Evolutionary conservation across 2,888 invertebrate genomes (phyloP).

Genomic region (Aporophyla lueneburgensis): DNA sequence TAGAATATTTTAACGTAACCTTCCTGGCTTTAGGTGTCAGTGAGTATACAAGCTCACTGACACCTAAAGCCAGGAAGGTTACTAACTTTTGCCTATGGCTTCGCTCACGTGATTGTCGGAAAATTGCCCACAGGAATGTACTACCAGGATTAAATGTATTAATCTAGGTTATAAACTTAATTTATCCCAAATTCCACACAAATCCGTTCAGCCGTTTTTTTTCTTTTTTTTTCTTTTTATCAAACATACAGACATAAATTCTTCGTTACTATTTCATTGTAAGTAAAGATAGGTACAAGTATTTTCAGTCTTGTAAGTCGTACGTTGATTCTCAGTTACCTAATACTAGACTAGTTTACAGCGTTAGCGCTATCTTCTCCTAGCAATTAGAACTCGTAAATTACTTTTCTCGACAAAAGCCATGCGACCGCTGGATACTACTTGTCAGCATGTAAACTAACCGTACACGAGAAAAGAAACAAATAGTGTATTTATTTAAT

Average conservation of each 20-base stretch:
- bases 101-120: not conserved
- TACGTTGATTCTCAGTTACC: not conserved
- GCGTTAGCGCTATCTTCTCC: not conserved
- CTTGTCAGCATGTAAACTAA: slow-evolving; percentile 71
- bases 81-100: not conserved
- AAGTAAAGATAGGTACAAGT: too few relatives aligned
- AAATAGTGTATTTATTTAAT: slow-evolving; percentile 86
- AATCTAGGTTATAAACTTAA: not conserved
- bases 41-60: too few relatives aligned
- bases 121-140: not conserved
- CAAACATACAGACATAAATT: not conserved
- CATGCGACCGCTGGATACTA: slow-evolving; percentile 71
- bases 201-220: not conserved
- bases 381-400: slow-evolving; percentile 41
- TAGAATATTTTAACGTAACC: not conserved
- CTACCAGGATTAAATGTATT: not conserved
- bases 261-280: not conserved
- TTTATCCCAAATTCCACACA: not conserved
- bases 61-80: too few relatives aligned
- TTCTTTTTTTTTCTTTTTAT: too few relatives aligned
- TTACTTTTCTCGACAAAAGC: slow-evolving; percentile 62
- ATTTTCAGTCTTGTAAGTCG: not conserved
- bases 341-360: slow-evolving; percentile 4
- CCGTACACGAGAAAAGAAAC: slow-evolving; percentile 76
- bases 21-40: not conserved